Evolutionary conservation across 2,113 vertebrate genomes (phyloP).

Genomic region (Melanotaenia duboulayi): DNA sequence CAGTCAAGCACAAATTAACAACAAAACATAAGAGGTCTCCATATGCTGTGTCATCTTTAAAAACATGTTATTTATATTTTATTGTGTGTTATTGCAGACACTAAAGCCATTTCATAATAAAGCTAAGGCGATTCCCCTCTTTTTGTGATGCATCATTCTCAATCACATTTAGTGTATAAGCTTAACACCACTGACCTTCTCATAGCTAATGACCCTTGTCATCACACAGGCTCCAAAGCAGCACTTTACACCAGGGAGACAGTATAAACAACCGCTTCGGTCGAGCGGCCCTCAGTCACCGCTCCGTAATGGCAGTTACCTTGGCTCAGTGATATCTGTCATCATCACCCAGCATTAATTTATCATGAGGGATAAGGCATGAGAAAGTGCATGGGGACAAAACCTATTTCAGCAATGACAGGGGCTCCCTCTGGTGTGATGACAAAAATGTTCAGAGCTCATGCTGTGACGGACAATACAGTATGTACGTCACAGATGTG

Average conservation of each 20-base stretch:
- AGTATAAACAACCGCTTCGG: constrained; percentile 68
- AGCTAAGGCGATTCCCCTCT: constrained; percentile 9
- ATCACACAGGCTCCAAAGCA: constrained; percentile 55
- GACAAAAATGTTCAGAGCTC: constrained; percentile 43
- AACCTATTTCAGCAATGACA: constrained; percentile 39
- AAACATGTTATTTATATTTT: no score
- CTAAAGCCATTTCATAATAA: constrained; percentile 2
- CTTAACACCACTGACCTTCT: constrained; percentile 74
- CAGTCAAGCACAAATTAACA: no score
- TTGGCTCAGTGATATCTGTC: constrained; percentile 71
- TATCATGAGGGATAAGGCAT: constrained; percentile 56
- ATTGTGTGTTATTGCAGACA: background rate
- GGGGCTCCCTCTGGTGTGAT: constrained; percentile 72
- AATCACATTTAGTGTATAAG: constrained; percentile 59
- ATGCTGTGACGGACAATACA: constrained; percentile 29
- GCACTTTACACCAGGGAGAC: constrained; percentile 64
- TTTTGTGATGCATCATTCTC: constrained; percentile 56
- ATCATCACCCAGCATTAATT: constrained; percentile 67
- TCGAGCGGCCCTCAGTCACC: constrained; percentile 60
- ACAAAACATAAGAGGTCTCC: no score
- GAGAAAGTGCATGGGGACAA: constrained; percentile 42
- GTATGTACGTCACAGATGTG: constrained; percentile 29
- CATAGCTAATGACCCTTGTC: constrained; percentile 73
- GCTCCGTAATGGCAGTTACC: constrained; percentile 69
- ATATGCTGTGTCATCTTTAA: no score